phyloP scores from a whole-genome alignment of 2,113 vertebrate species.

The Oryzias woworae region DNA sequence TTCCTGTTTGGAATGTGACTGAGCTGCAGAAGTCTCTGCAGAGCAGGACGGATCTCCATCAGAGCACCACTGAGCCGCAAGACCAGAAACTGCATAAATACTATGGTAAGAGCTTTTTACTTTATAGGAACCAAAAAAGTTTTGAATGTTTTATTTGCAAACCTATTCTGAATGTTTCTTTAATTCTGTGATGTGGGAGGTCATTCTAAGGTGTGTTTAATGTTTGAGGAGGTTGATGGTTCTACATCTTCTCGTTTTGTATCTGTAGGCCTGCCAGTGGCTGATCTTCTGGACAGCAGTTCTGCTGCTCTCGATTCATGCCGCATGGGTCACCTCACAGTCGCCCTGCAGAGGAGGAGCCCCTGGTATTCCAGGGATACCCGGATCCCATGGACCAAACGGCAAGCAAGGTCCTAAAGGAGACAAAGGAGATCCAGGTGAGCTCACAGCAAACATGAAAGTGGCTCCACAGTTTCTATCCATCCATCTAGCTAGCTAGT shows the following conservation, averaged over 20 bases:
- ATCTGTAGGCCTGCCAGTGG: constrained; percentile 46
- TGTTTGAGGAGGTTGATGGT: too few species aligned
- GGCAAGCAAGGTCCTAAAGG: constrained; percentile 46
- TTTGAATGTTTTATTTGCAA: too few species aligned
- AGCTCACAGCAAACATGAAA: neutral
- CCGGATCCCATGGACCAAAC: constrained; percentile 41
- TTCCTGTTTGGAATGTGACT: constrained; percentile 38
- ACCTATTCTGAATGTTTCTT: too few species aligned
- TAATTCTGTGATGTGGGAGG: too few species aligned
- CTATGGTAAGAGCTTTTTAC: constrained; percentile 47
- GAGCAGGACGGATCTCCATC: constrained; percentile 16
- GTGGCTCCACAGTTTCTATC: too few species aligned
- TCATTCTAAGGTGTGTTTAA: too few species aligned
- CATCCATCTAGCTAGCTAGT: too few species aligned
- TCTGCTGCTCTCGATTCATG: constrained; percentile 22
- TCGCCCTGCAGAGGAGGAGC: constrained; percentile 1
- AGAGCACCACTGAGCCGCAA: neutral
- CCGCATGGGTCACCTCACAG: constrained; percentile 2
- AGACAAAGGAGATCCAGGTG: constrained; percentile 56
- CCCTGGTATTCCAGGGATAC: constrained; percentile 55
- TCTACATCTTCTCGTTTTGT: neutral
- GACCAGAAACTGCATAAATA: constrained; percentile 1
- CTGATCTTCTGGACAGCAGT: constrained; percentile 34
- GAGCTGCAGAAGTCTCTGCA: constrained; percentile 1
- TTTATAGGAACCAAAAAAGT: neutral